Conservation (phyloP, 2,888 invertebrate species). For the Hypercompe scribonia region DNA sequence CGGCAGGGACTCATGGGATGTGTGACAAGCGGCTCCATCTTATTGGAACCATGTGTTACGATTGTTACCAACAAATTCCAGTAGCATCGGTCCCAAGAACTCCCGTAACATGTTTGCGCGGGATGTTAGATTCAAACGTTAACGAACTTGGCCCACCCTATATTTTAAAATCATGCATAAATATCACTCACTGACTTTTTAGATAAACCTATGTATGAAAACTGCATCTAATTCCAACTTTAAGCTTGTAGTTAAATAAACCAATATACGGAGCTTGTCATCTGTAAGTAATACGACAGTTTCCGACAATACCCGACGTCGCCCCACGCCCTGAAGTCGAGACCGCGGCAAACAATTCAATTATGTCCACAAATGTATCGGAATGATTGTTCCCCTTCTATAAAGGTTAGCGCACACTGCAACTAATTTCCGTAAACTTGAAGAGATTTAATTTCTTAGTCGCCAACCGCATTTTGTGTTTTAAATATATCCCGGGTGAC, state of each 20-base stretch:
- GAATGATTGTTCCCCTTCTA: conserved; percentile 49
- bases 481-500: too few relatives aligned
- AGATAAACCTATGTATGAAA: too few relatives aligned
- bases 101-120: too few relatives aligned
- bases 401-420: conserved; percentile 22
- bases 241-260: not conserved
- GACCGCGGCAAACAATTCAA: conserved; percentile 48
- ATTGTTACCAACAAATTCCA: too few relatives aligned
- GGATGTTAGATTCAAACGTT: too few relatives aligned
- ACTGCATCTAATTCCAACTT: not conserved
- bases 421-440: not conserved
- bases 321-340: conserved; percentile 9
- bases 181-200: too few relatives aligned
- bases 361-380: conserved; percentile 49
- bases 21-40: too few relatives aligned
- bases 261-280: not conserved
- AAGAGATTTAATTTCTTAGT: not conserved
- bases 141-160: too few relatives aligned
- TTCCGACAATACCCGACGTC: conserved; percentile 21
- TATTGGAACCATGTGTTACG: too few relatives aligned
- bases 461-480: not conserved
- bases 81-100: too few relatives aligned
- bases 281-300: conserved; percentile 17
- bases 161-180: too few relatives aligned
- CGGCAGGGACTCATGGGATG: too few relatives aligned